These are phyloP conservation scores for Zaprionus kolodkinae DNA, from an alignment of 1,140 invertebrate genomes.

Conservation along the genomic window DNA sequence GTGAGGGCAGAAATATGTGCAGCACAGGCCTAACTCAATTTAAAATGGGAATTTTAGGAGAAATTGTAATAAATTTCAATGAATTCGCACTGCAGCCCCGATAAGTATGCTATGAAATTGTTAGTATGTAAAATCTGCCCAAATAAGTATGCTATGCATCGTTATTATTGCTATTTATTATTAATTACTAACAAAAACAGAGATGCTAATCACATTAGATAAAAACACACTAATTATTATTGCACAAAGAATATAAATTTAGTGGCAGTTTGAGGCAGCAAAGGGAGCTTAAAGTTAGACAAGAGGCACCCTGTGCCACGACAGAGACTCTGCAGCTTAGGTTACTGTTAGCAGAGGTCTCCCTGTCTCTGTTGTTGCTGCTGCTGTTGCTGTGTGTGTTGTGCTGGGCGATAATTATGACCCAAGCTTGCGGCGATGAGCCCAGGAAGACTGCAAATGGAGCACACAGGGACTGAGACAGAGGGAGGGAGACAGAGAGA, in stretches of 20 bases:
- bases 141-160: background rate
- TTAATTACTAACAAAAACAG: background rate
- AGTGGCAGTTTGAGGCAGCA: background rate
- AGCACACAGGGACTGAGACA: background rate
- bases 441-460: background rate
- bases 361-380: background rate
- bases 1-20: background rate
- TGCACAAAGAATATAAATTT: background rate
- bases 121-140: background rate
- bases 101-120: conserved; percentile 1
- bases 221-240: background rate
- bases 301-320: background rate
- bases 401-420: conserved; percentile 64
- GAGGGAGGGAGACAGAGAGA: conserved; percentile 5
- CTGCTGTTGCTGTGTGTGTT: conserved; percentile 22
- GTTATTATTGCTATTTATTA: background rate
- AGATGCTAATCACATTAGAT: background rate
- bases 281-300: background rate
- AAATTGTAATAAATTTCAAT: conserved; percentile 43
- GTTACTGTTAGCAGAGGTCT: conserved; percentile 28
- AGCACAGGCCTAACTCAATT: background rate
- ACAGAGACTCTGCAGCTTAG: conserved; percentile 32
- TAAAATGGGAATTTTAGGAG: conserved; percentile 12
- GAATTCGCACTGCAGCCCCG: conserved; percentile 18
- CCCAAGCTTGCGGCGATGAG: conserved; percentile 36